These are phyloP conservation scores for Aviceda leuphotes DNA, from an alignment of 2,797 vertebrate genomes.

Conservation along the genomic window DNA sequence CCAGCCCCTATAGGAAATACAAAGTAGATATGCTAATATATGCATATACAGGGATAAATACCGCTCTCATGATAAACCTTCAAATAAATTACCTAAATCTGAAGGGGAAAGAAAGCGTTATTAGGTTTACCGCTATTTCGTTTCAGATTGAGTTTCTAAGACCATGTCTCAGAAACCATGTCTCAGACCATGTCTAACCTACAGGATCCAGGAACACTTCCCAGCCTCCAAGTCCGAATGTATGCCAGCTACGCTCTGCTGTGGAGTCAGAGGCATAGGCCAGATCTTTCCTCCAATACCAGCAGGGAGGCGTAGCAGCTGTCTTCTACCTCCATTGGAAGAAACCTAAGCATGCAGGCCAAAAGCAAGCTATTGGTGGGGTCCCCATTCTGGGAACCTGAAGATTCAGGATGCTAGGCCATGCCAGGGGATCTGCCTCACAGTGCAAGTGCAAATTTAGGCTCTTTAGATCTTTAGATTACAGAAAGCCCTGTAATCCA, in stretches of 20 bases:
- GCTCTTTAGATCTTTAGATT: neutral
- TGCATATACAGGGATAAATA: neutral
- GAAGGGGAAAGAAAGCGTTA: neutral
- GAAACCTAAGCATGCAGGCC: neutral
- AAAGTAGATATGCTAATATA: neutral
- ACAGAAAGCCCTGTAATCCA: neutral
- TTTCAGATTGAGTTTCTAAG: neutral
- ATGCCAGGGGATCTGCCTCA: neutral
- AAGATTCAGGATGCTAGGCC: neutral
- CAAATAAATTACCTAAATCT: neutral
- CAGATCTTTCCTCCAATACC: neutral
- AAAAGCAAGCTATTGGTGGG: neutral
- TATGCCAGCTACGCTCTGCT: rapidly evolving
- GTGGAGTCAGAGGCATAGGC: neutral
- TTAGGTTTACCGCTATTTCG: neutral
- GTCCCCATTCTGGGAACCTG: neutral
- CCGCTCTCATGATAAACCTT: neutral
- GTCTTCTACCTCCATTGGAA: neutral
- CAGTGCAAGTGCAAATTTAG: neutral
- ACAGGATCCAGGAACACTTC: neutral
- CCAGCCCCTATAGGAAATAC: neutral
- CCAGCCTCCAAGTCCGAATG: neutral
- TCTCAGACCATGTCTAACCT: neutral
- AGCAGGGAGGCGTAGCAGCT: neutral
- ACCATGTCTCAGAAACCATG: neutral